Base-by-base conservation (phyloP, 2,888 invertebrate genomes). In the Perithous albicinctus region DNA sequence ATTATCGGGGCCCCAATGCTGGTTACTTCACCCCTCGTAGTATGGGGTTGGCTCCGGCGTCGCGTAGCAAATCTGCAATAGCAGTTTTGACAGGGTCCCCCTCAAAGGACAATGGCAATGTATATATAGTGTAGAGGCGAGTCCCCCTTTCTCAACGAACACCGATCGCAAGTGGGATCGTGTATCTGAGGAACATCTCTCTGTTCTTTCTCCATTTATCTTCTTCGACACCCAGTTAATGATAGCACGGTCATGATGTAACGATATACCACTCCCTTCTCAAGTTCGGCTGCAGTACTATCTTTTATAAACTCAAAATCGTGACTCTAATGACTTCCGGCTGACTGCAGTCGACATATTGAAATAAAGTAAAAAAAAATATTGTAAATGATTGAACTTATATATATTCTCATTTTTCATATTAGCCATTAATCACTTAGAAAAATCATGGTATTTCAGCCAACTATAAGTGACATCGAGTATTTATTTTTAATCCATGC, bases 31-130 rank as follows among this genome's bases (percentile, higher is more conserved):
- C 70, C 86, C 86, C 84, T 72, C 67, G 48, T 78, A 70, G 74
- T 59, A 48, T 54, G 46, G 48, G 54, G 61, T 48, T 18, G 56
- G 67, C 76, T 76, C 51, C 74, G 61, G 85, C 81, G 89, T 89
- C 89, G 89, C 89, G 89, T 90, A 87, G 88, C 89, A 88, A 91
- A 91, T 92, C 90, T 88, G 81, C 88, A 87, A 88, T 89, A 88
- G 85, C 87, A 89, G 89, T 91, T 91, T 90, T 89, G 91, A 90
- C 91, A 91, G 87, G 88, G 86, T 89, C 87, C 85, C 86, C 86
- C 72, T 74, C 69, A 75, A 67, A 78, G 73, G 84, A 88, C 88
- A 89, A 89, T 88, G 63, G 85, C 35, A 29, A 51, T 20, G 41
- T 63, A 41, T 32, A 20, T 72, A 61, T 59, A 7, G 10, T 63